Evolutionary conservation across 2,888 invertebrate species (phyloP).

Genomic region (Athetis lepigone): DNA sequence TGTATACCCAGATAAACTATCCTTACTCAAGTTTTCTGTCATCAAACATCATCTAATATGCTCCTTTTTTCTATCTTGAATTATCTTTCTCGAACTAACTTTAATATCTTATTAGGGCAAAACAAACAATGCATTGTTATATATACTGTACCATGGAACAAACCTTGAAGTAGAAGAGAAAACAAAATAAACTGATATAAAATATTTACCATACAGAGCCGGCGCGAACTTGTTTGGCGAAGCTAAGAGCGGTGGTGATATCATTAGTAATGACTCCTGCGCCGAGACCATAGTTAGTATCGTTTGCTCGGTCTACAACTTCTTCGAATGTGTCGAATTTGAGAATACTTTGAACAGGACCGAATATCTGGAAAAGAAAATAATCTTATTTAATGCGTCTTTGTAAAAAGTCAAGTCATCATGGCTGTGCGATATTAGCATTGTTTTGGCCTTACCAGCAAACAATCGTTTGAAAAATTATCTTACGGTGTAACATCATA

Average conservation of each 20-base stretch:
- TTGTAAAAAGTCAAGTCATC: too few species aligned
- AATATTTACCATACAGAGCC: constrained; percentile 94
- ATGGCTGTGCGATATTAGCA: too few species aligned
- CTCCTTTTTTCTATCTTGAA: too few species aligned
- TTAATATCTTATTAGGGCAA: too few species aligned
- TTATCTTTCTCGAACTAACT: too few species aligned
- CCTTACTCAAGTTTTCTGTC: too few species aligned
- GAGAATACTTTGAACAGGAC: constrained; percentile 96
- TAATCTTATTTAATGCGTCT: neutral
- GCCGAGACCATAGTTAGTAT: constrained; percentile 95
- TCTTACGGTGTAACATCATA: too few species aligned
- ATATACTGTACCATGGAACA: neutral
- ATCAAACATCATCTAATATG: too few species aligned
- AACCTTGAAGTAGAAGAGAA: neutral
- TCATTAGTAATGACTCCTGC: constrained; percentile 96
- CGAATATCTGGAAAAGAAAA: constrained; percentile 93
- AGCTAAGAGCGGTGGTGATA: constrained; percentile 94
- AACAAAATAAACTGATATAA: neutral
- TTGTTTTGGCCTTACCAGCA: too few species aligned
- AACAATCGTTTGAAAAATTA: too few species aligned
- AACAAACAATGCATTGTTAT: too few species aligned
- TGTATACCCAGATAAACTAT: too few species aligned
- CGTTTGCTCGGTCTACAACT: constrained; percentile 95
- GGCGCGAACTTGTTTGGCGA: constrained; percentile 94
- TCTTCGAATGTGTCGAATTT: constrained; percentile 96